Conservation (phyloP, 2,888 invertebrate genomes). For the Sisyra nigra region DNA sequence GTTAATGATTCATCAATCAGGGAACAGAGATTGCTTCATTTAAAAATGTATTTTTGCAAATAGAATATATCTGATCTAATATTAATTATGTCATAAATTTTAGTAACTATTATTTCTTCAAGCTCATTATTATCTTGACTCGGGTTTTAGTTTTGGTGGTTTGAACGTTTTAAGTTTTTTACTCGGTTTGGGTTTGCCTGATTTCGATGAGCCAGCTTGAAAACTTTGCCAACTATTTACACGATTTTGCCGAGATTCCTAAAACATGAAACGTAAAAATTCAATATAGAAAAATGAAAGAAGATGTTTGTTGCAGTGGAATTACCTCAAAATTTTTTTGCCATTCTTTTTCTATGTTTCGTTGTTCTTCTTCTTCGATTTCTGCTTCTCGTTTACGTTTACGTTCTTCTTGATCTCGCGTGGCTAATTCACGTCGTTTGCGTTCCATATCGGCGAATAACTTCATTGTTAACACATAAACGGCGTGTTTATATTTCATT, state of each 20-base stretch:
- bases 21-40: too few relatives aligned
- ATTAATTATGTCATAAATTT: too few relatives aligned
- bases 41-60: too few relatives aligned
- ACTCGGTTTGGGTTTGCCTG: conserved; percentile 57
- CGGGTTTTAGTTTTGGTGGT: conserved; percentile 87
- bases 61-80: too few relatives aligned
- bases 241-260: conserved; percentile 81
- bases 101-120: too few relatives aligned
- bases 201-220: conserved; percentile 45
- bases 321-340: conserved; percentile 92
- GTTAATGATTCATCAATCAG: too few relatives aligned
- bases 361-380: conserved; percentile 81
- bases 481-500: conserved; percentile 72
- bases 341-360: conserved; percentile 88
- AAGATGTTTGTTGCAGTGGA: too few relatives aligned
- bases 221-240: conserved; percentile 90
- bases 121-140: conserved; percentile 53
- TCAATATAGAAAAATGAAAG: too few relatives aligned
- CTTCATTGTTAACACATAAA: conserved; percentile 99
- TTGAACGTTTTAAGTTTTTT: conserved; percentile 73
- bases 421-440: conserved; percentile 72
- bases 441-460: conserved; percentile 89
- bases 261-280: conserved; percentile 21
- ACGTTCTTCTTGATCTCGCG: conserved; percentile 81
- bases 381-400: conserved; percentile 89